Evolutionary conservation across 2,797 vertebrate genomes (phyloP).

Genomic region (Martes flavigula): DNA sequence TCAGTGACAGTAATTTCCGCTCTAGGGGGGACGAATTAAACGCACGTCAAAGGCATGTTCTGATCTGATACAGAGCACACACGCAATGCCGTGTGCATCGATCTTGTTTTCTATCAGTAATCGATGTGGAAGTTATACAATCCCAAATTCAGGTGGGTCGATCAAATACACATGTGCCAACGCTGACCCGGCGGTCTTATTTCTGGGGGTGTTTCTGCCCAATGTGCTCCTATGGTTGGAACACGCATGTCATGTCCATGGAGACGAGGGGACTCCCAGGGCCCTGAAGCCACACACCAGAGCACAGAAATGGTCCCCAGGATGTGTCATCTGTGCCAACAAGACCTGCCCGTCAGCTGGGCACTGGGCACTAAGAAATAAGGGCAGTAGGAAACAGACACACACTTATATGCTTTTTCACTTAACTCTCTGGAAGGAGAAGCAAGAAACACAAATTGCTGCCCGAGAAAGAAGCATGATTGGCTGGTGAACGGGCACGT

Average conservation of each 20-base stretch:
- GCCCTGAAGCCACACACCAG: too few relatives aligned
- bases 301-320: not conserved
- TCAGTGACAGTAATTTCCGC: not conserved
- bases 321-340: too few relatives aligned
- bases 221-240: rapidly evolving
- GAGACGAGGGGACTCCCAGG: not conserved
- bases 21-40: too few relatives aligned
- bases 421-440: not conserved
- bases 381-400: not conserved
- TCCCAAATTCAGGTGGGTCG: not conserved
- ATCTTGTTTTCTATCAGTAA: not conserved
- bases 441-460: not conserved
- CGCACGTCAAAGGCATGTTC: rapidly evolving
- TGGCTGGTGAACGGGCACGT: not conserved
- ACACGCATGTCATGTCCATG: rapidly evolving
- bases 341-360: rapidly evolving
- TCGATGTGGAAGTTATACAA: not conserved
- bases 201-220: not conserved
- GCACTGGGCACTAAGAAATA: rapidly evolving
- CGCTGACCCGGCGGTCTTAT: not conserved
- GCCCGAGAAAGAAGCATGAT: not conserved
- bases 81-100: rapidly evolving
- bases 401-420: not conserved
- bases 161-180: not conserved
- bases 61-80: rapidly evolving